Evolutionary conservation across 2,113 vertebrate species (phyloP).

Genomic region (Tachysurus vachellii): DNA sequence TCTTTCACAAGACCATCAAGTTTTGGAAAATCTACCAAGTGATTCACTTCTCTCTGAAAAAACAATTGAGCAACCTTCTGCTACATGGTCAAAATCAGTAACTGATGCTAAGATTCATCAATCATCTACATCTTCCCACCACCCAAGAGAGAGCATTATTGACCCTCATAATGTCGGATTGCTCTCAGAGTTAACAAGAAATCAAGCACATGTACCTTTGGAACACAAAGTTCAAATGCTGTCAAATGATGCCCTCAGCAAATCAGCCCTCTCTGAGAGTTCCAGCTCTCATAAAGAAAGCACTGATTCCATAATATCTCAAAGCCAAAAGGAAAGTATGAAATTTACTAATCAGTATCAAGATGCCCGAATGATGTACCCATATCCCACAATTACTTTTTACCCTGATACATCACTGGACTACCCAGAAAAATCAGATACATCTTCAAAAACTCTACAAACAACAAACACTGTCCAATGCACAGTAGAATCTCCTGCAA

Average conservation of each 20-base stretch:
- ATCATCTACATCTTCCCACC: not conserved
- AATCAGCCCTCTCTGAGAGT: not conserved
- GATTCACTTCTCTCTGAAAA: not conserved
- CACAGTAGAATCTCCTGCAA: not conserved
- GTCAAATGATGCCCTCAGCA: conserved; percentile 48
- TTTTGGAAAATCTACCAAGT: conserved; percentile 10
- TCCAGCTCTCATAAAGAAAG: not conserved
- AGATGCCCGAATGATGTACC: not conserved
- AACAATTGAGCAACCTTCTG: not conserved
- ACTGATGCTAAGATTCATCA: conserved; percentile 1
- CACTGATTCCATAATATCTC: not conserved
- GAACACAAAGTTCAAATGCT: conserved; percentile 45
- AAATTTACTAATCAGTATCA: too few species aligned
- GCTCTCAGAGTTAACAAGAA: not conserved
- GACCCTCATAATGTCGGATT: not conserved
- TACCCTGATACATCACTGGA: not conserved
- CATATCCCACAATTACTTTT: not conserved
- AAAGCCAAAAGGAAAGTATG: not conserved
- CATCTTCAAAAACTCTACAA: not conserved
- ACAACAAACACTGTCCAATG: not conserved
- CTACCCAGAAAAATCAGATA: not conserved
- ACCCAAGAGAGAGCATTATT: not conserved
- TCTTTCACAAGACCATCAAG: not conserved
- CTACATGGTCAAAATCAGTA: conserved; percentile 12
- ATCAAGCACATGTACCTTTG: not conserved